Base-by-base conservation (phyloP, 1,140 invertebrate species). In the Megathymus violae region DNA sequence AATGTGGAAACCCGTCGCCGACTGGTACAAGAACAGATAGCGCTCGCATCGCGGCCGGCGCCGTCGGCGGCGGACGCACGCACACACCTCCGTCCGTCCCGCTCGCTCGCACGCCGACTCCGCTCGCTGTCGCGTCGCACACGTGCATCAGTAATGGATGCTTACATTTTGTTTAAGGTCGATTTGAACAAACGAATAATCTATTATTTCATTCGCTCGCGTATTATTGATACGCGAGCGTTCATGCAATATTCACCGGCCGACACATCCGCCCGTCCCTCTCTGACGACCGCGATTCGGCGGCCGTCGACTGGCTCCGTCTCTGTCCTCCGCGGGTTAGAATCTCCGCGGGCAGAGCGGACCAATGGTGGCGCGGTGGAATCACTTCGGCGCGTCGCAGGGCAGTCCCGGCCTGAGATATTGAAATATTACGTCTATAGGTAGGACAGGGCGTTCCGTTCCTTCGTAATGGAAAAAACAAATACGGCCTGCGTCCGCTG, bases 171-270 rank as follows among this genome's bases (percentile, higher is more conserved):
- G 86, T 91, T 91, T 88, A 89, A 85, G 78, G 82, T 77, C 85
- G 81, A 85, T 89, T 82, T 77, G 84, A 89, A 91, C 88, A 91
- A 91, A 91, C 86, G 88, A 86, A 89, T 89, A 89, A 91, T 89
- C 88, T 91, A 91, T 91, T 91, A 91, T 91, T 91, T 89, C 88
- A 89, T 89, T 91, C 88, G 85, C 87, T 73, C 88, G 72, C 86
- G 80, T 89, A 90, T 91, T 91, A 91, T 91, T 91, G 85, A 91
- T 91, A 91, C 76, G 80, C 78, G 82, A 76, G 62, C 67, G 64
- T 72, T 79, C 81, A 86, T 88, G 71, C 85, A 88, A 86, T 82
- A 89, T 89, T 89, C 67, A 88, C 67, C 38, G 36, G 25, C 64
- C 46, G 54, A 82, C 64, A 71, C 54, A 64, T 46, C 10, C 52